Base-by-base conservation (phyloP, 2,888 invertebrate species). In the Hypercompe scribonia region DNA sequence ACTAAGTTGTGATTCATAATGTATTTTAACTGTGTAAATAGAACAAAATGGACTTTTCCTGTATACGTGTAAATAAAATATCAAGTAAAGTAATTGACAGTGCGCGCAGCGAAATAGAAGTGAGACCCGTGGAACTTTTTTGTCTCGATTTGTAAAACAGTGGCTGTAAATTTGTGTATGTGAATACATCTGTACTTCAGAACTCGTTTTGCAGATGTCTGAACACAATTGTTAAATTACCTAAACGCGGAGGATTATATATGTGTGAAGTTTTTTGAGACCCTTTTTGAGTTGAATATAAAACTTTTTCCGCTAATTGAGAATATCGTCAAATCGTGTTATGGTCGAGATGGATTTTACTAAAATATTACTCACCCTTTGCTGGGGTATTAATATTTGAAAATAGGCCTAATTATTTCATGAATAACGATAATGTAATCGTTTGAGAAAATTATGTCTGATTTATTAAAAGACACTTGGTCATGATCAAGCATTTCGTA, bases 1-100 rank as follows among this genome's bases (percentile, higher is more conserved):
- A 95, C 95, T 86, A 92, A 95, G 83, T 93, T 95, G 90, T 95
- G 91, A 94, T 89, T 88, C 71, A 74, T 78, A 75, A 76, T 81
- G 74, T 78, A 73, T 74, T 79, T 79, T 61, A 75, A 75, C 75
- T 34, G 76, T 89, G 89, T 89, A 89, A 67, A 89, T 88, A 89
- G 74, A 72, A 77, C 67, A 50, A 61, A 75, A 72, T 78, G 71
- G 71, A 78, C 70, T 74, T 65, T 68, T 74, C 34, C 70, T 46
- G 78, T 73, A 68, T 78, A 74, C 65, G 77, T 89, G 89, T 88
- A 89, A 82, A 90, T 90, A 89, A 81, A 77, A 79, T 73, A 76
- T 58, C 64, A 70, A 78, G 68, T 72, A 73, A 78, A 75, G 79
- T 31, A 78, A 73, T 78, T 33, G 71, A 74, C 69, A 79, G 84